Base-by-base conservation (phyloP, 2,797 vertebrate genomes). In the Cirrhinus mrigala region DNA sequence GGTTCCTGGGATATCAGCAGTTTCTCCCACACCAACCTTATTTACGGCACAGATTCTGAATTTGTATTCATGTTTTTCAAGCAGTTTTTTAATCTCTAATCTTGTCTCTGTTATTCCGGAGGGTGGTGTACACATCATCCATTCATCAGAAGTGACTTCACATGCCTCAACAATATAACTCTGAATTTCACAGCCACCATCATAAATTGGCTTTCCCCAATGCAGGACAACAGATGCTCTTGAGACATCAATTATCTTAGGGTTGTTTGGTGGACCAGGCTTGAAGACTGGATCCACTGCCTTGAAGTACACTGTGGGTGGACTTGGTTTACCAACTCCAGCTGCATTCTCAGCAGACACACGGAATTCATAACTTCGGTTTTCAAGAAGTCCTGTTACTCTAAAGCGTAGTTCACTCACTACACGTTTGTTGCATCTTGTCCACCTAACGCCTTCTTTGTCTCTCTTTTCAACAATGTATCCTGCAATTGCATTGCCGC, bases 181-280 rank as follows among this genome's bases (percentile, higher is more conserved):
- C 91, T 98, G 96, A 93, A 99, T 97, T 93, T 99, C 97, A 96
- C 97, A 97, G 83, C 97, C 98, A 89, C 98, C 98, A 81, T 99
- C 98, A 93, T 99, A 99, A 89, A 99, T 99, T 62, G 98, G 98
- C 92, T 97, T 99, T 75, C 97, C 94, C 98, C 98, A 99, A 86
- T 96, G 95, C 87, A 99, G 95, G 82, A 97, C 96, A 86, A 99
- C 97, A 37, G 98, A 97, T 86, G 97, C 97, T 92, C 97, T 96
- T 86, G 98, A 98, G 86, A 96, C 93, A 92, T 99, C 97, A 10
- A 92, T 96, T 86, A 97, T 96, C 92, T 97, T 99, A 58, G 98
- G 98, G 88, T 99, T 99, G 91, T 98, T 99, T 89, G 98, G 98
- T 85, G 98, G 98, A 29, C 98, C 98, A 89, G 98, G 97, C 92